Conservation (phyloP, 2,888 invertebrate genomes). For the Lepidocyrtinus sp. region DNA sequence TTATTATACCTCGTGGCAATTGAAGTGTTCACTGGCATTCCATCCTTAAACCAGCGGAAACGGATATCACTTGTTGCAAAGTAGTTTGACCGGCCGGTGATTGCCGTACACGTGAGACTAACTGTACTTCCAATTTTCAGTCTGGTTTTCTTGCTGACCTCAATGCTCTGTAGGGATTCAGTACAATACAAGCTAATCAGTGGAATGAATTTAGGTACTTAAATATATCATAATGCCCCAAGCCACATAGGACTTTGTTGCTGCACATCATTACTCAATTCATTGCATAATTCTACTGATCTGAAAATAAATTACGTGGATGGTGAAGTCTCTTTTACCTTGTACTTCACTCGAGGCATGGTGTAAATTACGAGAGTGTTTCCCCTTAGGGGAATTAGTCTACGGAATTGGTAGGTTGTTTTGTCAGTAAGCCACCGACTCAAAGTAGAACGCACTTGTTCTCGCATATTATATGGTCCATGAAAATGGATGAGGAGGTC, state of each 20-base stretch:
- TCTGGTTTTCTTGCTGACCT: slow-evolving; percentile 23
- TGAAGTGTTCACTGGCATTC: slow-evolving; percentile 58
- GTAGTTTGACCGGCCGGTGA: slow-evolving; percentile 35
- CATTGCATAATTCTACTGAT: too few relatives aligned
- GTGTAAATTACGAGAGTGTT: slow-evolving; percentile 6
- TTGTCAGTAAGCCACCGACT: not conserved
- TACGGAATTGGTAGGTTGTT: not conserved
- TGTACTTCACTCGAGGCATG: slow-evolving; percentile 44
- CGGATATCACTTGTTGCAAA: slow-evolving; percentile 35
- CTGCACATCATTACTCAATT: not conserved
- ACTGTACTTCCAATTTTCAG: slow-evolving; percentile 37
- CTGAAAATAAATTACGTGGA: too few relatives aligned
- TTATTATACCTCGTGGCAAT: slow-evolving; percentile 55
- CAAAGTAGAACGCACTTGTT: not conserved
- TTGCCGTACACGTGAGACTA: slow-evolving; percentile 36
- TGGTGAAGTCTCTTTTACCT: slow-evolving; percentile 47
- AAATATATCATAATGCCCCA: too few relatives aligned
- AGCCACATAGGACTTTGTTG: not conserved
- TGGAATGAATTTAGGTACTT: slow-evolving; percentile 28
- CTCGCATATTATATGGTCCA: slow-evolving; percentile 28
- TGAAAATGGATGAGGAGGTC: slow-evolving; percentile 41
- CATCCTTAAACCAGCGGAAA: slow-evolving; percentile 65
- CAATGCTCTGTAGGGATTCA: slow-evolving; percentile 27
- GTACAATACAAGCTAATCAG: slow-evolving; percentile 29
- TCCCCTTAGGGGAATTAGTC: slow-evolving; percentile 8